Conservation (phyloP, 2,797 vertebrate species). For the Myripristis jacobus region DNA sequence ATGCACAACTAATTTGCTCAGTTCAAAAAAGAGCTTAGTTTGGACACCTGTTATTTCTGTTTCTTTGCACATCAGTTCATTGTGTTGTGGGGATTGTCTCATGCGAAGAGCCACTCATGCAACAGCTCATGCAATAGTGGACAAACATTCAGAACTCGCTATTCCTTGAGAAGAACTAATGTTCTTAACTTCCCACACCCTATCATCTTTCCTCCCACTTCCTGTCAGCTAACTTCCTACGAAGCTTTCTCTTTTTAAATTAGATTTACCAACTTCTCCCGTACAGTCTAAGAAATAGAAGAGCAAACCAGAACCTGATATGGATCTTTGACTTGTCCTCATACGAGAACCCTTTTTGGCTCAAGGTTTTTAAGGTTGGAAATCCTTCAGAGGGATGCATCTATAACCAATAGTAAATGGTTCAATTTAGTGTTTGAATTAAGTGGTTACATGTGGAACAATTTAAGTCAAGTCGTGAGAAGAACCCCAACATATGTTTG, state of each 20-base stretch:
- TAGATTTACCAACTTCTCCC: constrained; percentile 34
- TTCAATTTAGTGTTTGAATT: too few relatives aligned
- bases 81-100: constrained; percentile 23
- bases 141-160: constrained; percentile 40
- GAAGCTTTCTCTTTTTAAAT: constrained; percentile 49
- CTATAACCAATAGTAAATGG: too few relatives aligned
- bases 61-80: constrained; percentile 6
- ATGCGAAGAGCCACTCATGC: neutral
- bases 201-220: constrained; percentile 37
- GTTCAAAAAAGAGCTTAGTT: constrained; percentile 8
- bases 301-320: too few relatives aligned
- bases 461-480: too few relatives aligned
- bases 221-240: constrained; percentile 34
- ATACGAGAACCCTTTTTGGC: too few relatives aligned
- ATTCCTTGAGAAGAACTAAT: constrained; percentile 30
- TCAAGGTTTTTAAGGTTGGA: too few relatives aligned
- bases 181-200: constrained; percentile 30
- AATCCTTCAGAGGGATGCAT: too few relatives aligned
- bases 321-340: too few relatives aligned
- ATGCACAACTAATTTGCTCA: neutral
- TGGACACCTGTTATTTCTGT: neutral
- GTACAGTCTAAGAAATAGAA: constrained; percentile 27
- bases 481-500: too few relatives aligned
- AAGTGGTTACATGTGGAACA: too few relatives aligned
- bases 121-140: neutral